Evolutionary conservation across 2,113 vertebrate species (phyloP).

Genomic region (Sinocyclocheilus maitianheensis): DNA sequence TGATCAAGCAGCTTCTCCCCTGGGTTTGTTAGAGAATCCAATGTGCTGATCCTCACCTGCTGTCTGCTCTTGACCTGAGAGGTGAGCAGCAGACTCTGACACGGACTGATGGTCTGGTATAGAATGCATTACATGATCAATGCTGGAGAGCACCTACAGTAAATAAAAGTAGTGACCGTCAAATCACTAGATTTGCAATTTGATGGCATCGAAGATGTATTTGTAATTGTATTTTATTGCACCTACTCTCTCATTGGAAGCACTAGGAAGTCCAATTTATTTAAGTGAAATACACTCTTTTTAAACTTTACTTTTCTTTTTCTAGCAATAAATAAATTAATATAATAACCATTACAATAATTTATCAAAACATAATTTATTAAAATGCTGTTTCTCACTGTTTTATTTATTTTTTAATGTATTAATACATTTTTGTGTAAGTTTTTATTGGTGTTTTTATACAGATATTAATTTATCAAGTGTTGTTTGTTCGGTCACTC

Average conservation of each 20-base stretch:
- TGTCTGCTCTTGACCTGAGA: slow-evolving; percentile 1
- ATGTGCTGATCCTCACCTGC: background rate
- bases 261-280: background rate
- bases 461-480: background rate
- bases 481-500: background rate
- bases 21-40: background rate
- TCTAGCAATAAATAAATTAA: background rate
- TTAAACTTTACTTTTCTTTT: background rate
- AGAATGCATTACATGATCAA: background rate
- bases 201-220: background rate
- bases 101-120: background rate
- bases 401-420: background rate
- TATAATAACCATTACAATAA: background rate
- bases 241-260: background rate
- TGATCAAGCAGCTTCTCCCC: slow-evolving; percentile 3
- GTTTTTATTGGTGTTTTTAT: background rate
- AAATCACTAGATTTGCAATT: background rate
- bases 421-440: no score
- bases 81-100: background rate
- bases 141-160: background rate
- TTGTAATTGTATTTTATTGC: background rate
- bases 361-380: background rate
- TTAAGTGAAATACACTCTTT: background rate
- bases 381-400: background rate
- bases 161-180: background rate